These are phyloP conservation scores for Drosophila baimaii DNA, from an alignment of 1,140 invertebrate genomes.

Conservation along the genomic window DNA sequence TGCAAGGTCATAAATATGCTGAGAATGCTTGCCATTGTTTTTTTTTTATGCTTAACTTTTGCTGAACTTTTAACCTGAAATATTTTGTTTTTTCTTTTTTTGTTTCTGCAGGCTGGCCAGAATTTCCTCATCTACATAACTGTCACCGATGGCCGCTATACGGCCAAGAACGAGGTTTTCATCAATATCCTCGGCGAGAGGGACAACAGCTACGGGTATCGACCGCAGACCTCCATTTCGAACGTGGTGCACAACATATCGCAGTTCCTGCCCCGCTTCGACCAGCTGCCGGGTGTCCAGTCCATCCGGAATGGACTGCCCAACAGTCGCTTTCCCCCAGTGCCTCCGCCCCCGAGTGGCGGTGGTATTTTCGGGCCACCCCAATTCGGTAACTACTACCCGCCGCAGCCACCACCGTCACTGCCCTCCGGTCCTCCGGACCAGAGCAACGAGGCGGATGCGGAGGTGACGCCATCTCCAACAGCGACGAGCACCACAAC, in stretches of 20 bases:
- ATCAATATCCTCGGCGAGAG: slow-evolving; percentile 86
- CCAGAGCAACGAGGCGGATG: slow-evolving; percentile 9
- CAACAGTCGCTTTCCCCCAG: slow-evolving; percentile 55
- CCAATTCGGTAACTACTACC: slow-evolving; percentile 53
- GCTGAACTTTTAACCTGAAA: slow-evolving; percentile 3
- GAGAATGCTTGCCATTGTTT: background rate
- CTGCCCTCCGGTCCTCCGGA: background rate
- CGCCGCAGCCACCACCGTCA: slow-evolving; percentile 16
- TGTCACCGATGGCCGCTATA: slow-evolving; percentile 88
- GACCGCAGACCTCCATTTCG: slow-evolving; percentile 67
- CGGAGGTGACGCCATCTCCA: slow-evolving; percentile 15
- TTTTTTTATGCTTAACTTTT: slow-evolving; percentile 5
- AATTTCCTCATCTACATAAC: slow-evolving; percentile 89
- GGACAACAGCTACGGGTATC: slow-evolving; percentile 55
- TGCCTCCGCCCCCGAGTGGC: slow-evolving; percentile 36
- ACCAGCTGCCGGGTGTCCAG: slow-evolving; percentile 68
- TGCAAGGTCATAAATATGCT: slow-evolving; percentile 3
- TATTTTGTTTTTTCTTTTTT: slow-evolving; percentile 6
- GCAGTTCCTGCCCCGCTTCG: slow-evolving; percentile 69
- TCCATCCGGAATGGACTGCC: slow-evolving; percentile 69
- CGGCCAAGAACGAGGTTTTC: slow-evolving; percentile 89
- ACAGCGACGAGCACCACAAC: slow-evolving; percentile 26
- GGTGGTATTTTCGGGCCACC: slow-evolving; percentile 47
- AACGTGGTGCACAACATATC: slow-evolving; percentile 79
- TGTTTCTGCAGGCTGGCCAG: slow-evolving; percentile 86